Percentiles rank a stretch among this genome's conserved stretches.
Conservation (phyloP, 2,888 invertebrate genomes). For the Melanargia galathea region DNA sequence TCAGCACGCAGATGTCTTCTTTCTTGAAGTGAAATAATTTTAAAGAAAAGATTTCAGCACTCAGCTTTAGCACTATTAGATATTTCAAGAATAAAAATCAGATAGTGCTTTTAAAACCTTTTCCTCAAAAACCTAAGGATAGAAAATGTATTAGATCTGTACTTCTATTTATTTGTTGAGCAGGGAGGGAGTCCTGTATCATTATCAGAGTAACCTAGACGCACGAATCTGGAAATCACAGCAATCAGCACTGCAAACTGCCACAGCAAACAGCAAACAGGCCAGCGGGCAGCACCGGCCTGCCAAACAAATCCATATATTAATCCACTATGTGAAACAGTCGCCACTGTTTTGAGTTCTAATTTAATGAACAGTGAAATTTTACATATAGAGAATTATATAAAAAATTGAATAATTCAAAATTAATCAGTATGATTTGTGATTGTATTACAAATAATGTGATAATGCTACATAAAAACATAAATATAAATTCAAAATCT, state of each 20-base stretch:
- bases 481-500: neutral
- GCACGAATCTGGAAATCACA: slow-evolving; percentile 75
- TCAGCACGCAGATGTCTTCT: slow-evolving; percentile 43
- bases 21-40: slow-evolving; percentile 43
- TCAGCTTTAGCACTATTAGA: neutral
- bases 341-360: neutral
- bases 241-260: slow-evolving; percentile 79
- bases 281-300: slow-evolving; percentile 82
- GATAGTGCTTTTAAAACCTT: slow-evolving; percentile 16
- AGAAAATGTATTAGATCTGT: slow-evolving; percentile 14
- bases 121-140: slow-evolving; percentile 25
- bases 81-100: neutral
- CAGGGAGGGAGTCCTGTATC: slow-evolving; percentile 59
- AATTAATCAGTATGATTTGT: slow-evolving; percentile 1
- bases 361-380: neutral
- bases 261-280: slow-evolving; percentile 80
- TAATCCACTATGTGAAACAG: slow-evolving; percentile 55
- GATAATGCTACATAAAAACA: neutral
- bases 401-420: neutral
- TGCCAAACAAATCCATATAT: slow-evolving; percentile 78
- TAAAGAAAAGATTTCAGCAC: slow-evolving; percentile 38
- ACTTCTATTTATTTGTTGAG: slow-evolving; percentile 44
- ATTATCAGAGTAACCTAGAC: slow-evolving; percentile 71
- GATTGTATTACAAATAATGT: neutral
- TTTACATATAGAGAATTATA: neutral